Percentiles rank a stretch among this genome's conserved stretches.
These are phyloP conservation scores for Brachirus orientalis DNA, from an alignment of 2,113 vertebrate genomes.

Conservation along the genomic window DNA sequence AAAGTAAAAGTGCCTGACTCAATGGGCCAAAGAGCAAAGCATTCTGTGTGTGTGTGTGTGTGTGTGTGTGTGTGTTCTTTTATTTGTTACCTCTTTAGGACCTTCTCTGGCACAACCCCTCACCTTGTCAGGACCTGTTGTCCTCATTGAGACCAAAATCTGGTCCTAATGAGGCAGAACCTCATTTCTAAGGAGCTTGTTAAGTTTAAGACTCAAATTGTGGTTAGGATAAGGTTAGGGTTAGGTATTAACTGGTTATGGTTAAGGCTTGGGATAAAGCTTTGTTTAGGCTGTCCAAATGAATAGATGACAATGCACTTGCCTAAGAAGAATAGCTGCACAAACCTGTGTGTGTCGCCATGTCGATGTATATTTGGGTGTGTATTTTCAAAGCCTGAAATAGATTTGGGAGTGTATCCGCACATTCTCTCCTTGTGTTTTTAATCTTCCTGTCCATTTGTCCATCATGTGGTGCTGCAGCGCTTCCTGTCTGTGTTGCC, in stretches of 20 bases:
- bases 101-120: too few species aligned
- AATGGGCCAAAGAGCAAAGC: constrained; percentile 57
- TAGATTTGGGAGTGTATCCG: constrained; percentile 74
- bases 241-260: too few species aligned
- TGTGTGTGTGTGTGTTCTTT: constrained; percentile 3
- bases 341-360: constrained; percentile 2
- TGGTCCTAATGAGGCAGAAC: too few species aligned
- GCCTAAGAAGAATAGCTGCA: neutral
- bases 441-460: constrained; percentile 79
- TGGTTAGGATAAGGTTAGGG: too few species aligned
- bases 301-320: too few species aligned
- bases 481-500: constrained; percentile 68
- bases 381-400: constrained; percentile 68
- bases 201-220: too few species aligned
- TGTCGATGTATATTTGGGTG: constrained; percentile 25
- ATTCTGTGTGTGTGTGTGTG: constrained; percentile 48
- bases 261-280: too few species aligned
- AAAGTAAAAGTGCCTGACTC: constrained; percentile 61
- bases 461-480: constrained; percentile 66
- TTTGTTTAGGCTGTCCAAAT: too few species aligned
- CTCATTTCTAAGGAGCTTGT: too few species aligned
- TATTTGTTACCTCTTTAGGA: too few species aligned
- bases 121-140: too few species aligned
- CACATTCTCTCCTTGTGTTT: constrained; percentile 70
- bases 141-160: too few species aligned